Evolutionary conservation across 2,888 invertebrate genomes (phyloP).

Genomic region (Lasioglossum oenotherae): DNA sequence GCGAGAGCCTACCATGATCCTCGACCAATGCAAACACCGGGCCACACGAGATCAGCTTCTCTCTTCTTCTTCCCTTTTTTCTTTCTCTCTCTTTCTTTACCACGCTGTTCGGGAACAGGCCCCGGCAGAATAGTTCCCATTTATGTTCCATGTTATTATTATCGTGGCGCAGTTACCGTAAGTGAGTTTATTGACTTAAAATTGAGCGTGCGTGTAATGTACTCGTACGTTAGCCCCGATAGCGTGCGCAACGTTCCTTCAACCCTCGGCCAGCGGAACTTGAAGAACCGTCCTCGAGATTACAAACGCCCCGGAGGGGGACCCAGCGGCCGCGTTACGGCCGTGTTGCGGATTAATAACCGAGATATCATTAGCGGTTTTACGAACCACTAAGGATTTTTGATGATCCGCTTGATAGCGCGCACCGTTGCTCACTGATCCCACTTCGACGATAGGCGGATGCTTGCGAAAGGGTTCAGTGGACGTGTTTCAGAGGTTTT

Average conservation of each 20-base stretch:
- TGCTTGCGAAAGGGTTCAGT: background rate
- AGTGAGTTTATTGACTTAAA: slow-evolving; percentile 55
- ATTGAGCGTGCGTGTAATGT: slow-evolving; percentile 55
- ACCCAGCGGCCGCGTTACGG: background rate
- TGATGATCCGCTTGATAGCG: background rate
- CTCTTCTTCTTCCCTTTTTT: background rate
- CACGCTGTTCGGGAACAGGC: background rate
- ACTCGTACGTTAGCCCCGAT: slow-evolving; percentile 48
- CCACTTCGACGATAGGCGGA: background rate
- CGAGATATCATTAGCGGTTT: slow-evolving; percentile 7
- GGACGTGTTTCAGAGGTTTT: background rate
- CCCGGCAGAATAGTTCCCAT: slow-evolving; percentile 44
- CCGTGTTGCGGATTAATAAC: slow-evolving; percentile 25
- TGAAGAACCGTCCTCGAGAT: slow-evolving; percentile 26
- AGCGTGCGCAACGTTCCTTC: slow-evolving; percentile 35
- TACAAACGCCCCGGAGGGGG: background rate
- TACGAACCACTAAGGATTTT: slow-evolving; percentile 1
- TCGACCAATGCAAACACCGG: slow-evolving; percentile 30
- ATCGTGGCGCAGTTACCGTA: slow-evolving; percentile 49
- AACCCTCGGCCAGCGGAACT: background rate
- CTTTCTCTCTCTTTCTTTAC: background rate
- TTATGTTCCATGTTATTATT: slow-evolving; percentile 42
- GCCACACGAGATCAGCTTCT: background rate
- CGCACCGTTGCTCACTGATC: background rate
- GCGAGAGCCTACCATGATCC: slow-evolving; percentile 31